Conservation (phyloP, 2,888 invertebrate genomes). For the Neoscelio sp. region DNA sequence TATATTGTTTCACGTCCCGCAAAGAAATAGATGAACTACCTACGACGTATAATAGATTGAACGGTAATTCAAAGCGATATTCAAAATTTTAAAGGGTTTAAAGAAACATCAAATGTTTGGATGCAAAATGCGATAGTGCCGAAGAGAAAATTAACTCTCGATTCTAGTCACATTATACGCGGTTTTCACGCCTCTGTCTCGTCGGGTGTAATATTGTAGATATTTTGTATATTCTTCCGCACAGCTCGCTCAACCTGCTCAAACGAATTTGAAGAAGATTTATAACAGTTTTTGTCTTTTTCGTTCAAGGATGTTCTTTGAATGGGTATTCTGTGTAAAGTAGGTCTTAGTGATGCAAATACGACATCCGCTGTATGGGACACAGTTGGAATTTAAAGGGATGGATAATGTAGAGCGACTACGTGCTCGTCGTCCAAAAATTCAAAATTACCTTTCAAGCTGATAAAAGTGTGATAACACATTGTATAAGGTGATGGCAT, state of each 20-base stretch:
- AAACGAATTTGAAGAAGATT: constrained; percentile 61
- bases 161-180: no score
- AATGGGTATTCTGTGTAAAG: constrained; percentile 67
- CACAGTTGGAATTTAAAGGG: constrained; percentile 66
- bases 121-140: no score
- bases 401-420: constrained; percentile 61
- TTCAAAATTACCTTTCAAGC: constrained; percentile 60
- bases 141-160: no score
- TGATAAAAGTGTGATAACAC: constrained; percentile 64
- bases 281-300: constrained; percentile 63
- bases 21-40: background rate
- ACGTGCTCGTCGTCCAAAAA: constrained; percentile 66
- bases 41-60: constrained; percentile 31
- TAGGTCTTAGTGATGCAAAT: constrained; percentile 68
- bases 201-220: background rate
- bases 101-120: no score
- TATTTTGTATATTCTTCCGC: constrained; percentile 10
- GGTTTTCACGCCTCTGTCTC: constrained; percentile 30
- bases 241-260: constrained; percentile 1
- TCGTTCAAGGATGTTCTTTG: constrained; percentile 56
- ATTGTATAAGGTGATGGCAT: constrained; percentile 13
- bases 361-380: constrained; percentile 66
- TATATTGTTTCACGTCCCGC: constrained; percentile 27
- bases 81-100: no score
- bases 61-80: constrained; percentile 35